Base-by-base conservation (phyloP, 2,113 vertebrate species). In the Gasterosteus nipponicus region DNA sequence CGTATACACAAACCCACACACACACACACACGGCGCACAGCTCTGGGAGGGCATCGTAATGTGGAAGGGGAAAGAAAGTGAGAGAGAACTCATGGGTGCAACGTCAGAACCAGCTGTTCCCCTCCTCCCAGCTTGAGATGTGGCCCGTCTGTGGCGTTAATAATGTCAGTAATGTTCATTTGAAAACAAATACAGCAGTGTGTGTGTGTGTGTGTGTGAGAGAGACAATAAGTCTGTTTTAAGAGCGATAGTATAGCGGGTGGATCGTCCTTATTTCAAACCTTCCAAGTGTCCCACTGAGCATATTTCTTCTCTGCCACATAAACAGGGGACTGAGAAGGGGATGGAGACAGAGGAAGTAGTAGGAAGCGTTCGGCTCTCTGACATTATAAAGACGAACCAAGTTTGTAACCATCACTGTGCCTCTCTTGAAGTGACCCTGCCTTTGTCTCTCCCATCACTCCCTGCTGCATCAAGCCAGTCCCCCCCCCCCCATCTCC, bases 251-350 rank as follows among this genome's bases (percentile, higher is more conserved):
- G 58, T 47, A 67, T 61, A 51, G 54, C 56, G 69, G 63, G 85
- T 66, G 77, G 77, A 65, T 87, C 63, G 29, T 78, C 82, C 81
- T 88, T 73, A 90, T 93, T 93, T 92, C 84, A 89, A 87, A 91
- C 81, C 75, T 81, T 83, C 60, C 65, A 62, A 75, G 78, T 82
- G 84, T 93, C 91, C 92, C 92, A 91, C 83, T 84, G 92, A 90
- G 94, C 89, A 90, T 92, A 86, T 93, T 93, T 93, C 90, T 77
- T 65, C 62, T 80, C 79, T 70, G 72, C 74, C 80, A 84, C 59
- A 53, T 72, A 89, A 92, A 92, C 86, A n/a, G n/a, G n/a, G n/a
- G n/a, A n/a, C n/a, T n/a, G n/a, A n/a, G 38, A 19, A 15, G 83
- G 63, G 78, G 8, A 56, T 29, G 69, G 63, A 61, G 63, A 64